phyloP scores from a whole-genome alignment of 2,797 vertebrate species.

The Manis pentadactyla region DNA sequence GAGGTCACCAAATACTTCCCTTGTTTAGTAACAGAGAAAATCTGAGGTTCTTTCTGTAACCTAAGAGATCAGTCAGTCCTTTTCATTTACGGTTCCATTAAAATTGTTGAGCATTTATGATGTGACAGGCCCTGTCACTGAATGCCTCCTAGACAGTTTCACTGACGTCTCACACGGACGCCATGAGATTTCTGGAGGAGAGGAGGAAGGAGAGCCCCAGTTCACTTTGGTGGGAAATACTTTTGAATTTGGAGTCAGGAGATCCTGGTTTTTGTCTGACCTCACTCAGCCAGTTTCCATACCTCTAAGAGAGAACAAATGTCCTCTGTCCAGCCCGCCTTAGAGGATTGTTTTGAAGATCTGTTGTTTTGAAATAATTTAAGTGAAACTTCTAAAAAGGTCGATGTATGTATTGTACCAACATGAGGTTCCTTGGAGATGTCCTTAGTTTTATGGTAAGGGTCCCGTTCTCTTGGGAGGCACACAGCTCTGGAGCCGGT shows the following conservation, averaged over 20 bases:
- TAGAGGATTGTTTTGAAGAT: background rate
- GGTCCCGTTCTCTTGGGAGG: background rate
- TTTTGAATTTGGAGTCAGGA: background rate
- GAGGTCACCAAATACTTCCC: background rate
- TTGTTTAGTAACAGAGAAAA: background rate
- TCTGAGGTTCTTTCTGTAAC: background rate
- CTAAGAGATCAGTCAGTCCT: background rate
- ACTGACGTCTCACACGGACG: fast-evolving
- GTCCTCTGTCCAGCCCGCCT: background rate
- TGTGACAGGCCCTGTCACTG: background rate
- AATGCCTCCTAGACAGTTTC: background rate
- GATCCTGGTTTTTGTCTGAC: background rate
- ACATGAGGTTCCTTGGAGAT: background rate
- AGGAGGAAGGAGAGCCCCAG: background rate
- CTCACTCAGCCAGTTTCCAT: background rate
- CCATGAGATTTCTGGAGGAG: background rate
- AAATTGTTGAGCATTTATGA: background rate
- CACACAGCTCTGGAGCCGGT: background rate
- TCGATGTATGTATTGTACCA: background rate
- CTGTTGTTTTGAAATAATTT: background rate
- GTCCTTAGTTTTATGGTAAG: background rate
- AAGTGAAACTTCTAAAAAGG: background rate
- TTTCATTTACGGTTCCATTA: background rate
- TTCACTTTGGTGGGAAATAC: background rate
- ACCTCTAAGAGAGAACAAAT: background rate